Evolutionary conservation across 2,888 invertebrate genomes (phyloP).

Genomic region (Seira ritae): DNA sequence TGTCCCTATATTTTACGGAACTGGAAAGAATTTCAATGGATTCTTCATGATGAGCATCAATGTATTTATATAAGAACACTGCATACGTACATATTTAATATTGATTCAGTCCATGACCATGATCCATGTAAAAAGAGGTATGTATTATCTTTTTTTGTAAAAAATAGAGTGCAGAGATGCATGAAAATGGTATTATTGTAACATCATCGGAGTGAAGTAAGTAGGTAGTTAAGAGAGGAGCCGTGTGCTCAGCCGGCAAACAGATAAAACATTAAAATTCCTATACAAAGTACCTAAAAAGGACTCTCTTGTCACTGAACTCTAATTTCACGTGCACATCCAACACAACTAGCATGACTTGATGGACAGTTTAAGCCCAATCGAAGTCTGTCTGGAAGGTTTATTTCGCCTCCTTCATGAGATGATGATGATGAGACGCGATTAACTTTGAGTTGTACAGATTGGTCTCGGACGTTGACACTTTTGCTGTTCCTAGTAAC

Average conservation of each 20-base stretch:
- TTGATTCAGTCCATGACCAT: not conserved
- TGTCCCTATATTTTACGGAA: not conserved
- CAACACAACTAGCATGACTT: not conserved
- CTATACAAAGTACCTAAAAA: not conserved
- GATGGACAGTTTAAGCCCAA: too few species aligned
- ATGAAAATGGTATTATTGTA: too few species aligned
- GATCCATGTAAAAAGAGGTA: not conserved
- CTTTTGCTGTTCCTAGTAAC: too few species aligned
- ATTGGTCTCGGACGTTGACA: not conserved
- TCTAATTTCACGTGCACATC: not conserved
- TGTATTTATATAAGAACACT: not conserved
- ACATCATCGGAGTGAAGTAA: not conserved
- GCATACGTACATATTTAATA: too few species aligned
- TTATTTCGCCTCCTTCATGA: not conserved
- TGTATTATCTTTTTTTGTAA: too few species aligned
- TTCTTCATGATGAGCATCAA: not conserved
- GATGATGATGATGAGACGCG: not conserved
- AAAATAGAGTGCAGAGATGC: too few species aligned
- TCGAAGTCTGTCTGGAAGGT: not conserved
- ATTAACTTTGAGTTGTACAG: not conserved
- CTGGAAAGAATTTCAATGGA: not conserved
- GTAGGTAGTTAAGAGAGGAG: not conserved
- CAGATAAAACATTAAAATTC: not conserved
- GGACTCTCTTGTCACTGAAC: not conserved
- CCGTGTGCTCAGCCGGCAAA: not conserved